Evolutionary conservation across 2,797 vertebrate species (phyloP).

Genomic region (Spizella passerina): DNA sequence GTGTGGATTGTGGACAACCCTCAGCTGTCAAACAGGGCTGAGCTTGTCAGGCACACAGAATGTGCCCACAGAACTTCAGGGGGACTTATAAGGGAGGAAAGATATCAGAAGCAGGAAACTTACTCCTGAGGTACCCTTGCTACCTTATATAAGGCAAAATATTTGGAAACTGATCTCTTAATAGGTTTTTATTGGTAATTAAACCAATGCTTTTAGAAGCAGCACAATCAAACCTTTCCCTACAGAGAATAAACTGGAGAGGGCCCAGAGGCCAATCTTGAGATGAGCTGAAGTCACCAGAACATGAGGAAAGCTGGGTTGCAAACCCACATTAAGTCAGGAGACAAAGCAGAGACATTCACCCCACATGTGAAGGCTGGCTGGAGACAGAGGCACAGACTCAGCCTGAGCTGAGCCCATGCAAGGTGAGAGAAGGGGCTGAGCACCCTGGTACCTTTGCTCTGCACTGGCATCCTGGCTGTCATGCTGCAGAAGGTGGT

Average conservation of each 20-base stretch:
- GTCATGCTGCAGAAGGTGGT: conserved; percentile 90
- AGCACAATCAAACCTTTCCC: background rate
- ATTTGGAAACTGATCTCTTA: background rate
- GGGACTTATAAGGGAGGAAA: background rate
- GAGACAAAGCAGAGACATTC: conserved; percentile 14
- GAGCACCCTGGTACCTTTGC: conserved; percentile 83
- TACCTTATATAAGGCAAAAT: background rate
- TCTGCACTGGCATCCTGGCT: conserved; percentile 91
- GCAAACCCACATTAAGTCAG: background rate
- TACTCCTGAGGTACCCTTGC: background rate
- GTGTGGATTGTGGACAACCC: background rate
- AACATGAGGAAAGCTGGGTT: background rate
- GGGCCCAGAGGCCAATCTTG: background rate
- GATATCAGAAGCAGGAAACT: background rate
- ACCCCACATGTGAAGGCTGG: background rate
- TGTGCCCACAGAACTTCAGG: rapidly evolving
- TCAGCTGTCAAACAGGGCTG: background rate
- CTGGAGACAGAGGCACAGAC: background rate
- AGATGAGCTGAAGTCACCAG: background rate
- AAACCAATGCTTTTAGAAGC: background rate
- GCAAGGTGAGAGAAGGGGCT: background rate
- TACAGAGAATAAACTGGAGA: background rate
- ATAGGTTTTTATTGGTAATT: background rate
- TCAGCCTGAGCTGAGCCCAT: background rate
- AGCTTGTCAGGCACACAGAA: background rate